Evolutionary conservation across 2,113 vertebrate genomes (phyloP).

Genomic region (Tor tambroides): DNA sequence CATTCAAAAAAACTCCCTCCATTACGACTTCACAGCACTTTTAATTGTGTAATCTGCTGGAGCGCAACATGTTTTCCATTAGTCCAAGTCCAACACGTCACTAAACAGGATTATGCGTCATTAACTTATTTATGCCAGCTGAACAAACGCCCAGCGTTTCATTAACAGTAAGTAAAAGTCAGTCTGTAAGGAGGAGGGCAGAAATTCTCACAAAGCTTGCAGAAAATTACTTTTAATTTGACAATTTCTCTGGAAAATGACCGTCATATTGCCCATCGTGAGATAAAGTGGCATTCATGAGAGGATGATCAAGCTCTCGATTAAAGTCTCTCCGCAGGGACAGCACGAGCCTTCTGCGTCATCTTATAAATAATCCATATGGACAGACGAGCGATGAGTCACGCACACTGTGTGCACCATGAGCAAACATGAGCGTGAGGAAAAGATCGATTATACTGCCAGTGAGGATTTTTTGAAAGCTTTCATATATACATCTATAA

Average conservation of each 20-base stretch:
- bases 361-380: slow-evolving; percentile 34
- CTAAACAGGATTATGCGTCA: neutral
- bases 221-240: neutral
- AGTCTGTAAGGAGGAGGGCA: neutral
- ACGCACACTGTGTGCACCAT: slow-evolving; percentile 5
- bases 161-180: neutral
- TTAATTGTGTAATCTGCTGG: neutral
- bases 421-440: neutral
- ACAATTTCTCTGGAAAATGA: neutral
- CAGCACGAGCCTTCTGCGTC: slow-evolving; percentile 21
- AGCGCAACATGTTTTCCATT: neutral
- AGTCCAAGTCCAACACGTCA: neutral
- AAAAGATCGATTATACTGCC: neutral
- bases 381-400: slow-evolving; percentile 33
- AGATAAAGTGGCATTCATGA: neutral
- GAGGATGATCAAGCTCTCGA: slow-evolving; percentile 8
- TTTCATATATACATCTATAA: neutral
- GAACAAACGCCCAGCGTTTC: neutral
- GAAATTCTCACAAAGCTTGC: neutral
- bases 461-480: neutral
- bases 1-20: neutral
- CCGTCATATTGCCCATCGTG: neutral
- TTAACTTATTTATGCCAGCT: neutral
- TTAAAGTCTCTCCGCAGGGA: slow-evolving; percentile 2
- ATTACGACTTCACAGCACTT: neutral